These are phyloP conservation scores for Aspidoscelis tigris DNA, from an alignment of 2,113 vertebrate genomes.

Conservation along the genomic window DNA sequence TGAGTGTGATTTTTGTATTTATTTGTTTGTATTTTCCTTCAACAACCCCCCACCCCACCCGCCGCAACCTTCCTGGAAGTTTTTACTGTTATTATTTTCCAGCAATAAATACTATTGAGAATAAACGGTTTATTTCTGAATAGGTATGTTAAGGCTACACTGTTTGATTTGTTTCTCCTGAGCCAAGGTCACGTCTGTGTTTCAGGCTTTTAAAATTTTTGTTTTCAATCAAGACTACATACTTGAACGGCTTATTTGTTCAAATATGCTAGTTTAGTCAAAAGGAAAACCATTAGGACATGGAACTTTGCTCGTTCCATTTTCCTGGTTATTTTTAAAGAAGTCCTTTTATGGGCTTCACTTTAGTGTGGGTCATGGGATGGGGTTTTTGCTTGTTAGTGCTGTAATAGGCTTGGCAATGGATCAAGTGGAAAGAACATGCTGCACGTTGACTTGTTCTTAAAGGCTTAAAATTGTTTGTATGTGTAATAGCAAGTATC, in stretches of 20 bases:
- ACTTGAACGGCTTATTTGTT: conserved; percentile 43
- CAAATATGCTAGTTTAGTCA: conserved; percentile 44
- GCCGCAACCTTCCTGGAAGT: background rate
- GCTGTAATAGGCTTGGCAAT: no score
- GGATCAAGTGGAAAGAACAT: no score
- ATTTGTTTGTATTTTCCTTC: conserved; percentile 3
- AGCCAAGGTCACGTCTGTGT: conserved; percentile 19
- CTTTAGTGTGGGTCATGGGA: background rate
- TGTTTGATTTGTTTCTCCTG: background rate
- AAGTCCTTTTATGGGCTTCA: conserved; percentile 23
- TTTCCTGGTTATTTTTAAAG: conserved; percentile 23
- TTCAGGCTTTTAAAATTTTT: conserved; percentile 54
- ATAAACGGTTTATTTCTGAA: no score
- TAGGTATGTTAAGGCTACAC: no score
- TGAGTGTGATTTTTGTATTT: conserved; percentile 24
- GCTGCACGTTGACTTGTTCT: no score
- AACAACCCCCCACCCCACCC: background rate
- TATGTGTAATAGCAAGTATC: no score
- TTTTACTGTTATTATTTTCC: background rate
- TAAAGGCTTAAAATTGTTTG: no score
- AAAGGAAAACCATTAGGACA: conserved; percentile 45
- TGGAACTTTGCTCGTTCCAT: conserved; percentile 30
- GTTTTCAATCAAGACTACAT: conserved; percentile 42
- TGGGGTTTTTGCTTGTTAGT: background rate
- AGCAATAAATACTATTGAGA: no score